Percentiles rank a stretch among this genome's conserved stretches.
These are phyloP conservation scores for Archocentrus centrarchus DNA, from an alignment of 2,113 vertebrate genomes.

Conservation along the genomic window DNA sequence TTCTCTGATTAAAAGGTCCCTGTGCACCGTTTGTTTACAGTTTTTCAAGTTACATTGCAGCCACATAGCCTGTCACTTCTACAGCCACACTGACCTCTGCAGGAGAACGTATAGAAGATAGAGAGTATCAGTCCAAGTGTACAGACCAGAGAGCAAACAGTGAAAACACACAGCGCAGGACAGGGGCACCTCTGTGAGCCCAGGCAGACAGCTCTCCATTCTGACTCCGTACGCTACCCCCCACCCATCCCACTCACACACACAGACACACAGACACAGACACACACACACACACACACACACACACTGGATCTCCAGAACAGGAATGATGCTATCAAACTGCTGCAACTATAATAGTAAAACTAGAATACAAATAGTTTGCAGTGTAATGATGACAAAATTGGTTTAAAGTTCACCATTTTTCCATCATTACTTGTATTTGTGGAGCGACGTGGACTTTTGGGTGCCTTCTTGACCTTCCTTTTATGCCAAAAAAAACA, in stretches of 20 bases:
- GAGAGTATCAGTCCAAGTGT: neutral
- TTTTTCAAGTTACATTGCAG: neutral
- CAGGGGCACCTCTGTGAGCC: slow-evolving; percentile 63
- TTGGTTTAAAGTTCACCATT: neutral
- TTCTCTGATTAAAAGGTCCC: slow-evolving; percentile 29
- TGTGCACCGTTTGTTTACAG: slow-evolving; percentile 6
- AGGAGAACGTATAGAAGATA: neutral
- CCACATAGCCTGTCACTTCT: neutral
- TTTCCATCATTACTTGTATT: too few species aligned
- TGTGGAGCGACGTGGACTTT: neutral
- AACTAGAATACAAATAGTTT: neutral
- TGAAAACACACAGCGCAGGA: slow-evolving; percentile 38
- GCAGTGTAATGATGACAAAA: neutral
- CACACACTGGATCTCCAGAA: slow-evolving; percentile 17
- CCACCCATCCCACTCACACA: neutral
- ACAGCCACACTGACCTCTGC: neutral
- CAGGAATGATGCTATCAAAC: neutral
- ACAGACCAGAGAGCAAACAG: slow-evolving; percentile 46
- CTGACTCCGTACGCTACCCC: neutral
- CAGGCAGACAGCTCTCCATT: slow-evolving; percentile 43
- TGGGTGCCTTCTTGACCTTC: neutral
- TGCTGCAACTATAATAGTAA: neutral
- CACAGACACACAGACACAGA: neutral
- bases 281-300: slow-evolving; percentile 1
- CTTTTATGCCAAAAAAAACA: neutral